These are phyloP conservation scores for Champsocephalus esox DNA, from an alignment of 2,797 vertebrate species.

Conservation along the genomic window DNA sequence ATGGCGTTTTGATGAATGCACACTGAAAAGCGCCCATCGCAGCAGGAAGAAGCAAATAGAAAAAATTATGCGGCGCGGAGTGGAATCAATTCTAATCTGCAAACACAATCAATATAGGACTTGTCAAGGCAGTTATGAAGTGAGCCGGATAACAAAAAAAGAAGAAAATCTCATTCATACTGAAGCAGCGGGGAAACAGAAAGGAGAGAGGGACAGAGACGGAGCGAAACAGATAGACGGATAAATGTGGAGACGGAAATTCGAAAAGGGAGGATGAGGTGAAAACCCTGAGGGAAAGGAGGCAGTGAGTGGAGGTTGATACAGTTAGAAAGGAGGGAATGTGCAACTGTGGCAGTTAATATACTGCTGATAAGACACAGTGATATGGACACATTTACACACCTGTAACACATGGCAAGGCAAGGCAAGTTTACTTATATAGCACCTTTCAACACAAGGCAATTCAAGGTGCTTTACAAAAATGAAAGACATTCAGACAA, in stretches of 20 bases:
- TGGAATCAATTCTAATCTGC: conserved; percentile 80
- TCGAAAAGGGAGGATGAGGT: neutral
- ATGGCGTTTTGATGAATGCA: conserved; percentile 62
- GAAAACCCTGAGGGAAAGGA: conserved; percentile 30
- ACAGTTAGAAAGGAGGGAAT: neutral
- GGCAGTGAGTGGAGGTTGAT: neutral
- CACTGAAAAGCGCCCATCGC: conserved; percentile 60
- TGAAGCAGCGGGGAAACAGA: conserved; percentile 4
- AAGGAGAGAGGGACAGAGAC: conserved; percentile 10
- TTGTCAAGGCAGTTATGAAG: conserved; percentile 77
- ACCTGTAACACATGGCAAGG: no score
- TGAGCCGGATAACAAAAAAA: conserved; percentile 52
- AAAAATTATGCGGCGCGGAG: conserved; percentile 62
- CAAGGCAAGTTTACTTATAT: no score
- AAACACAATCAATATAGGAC: conserved; percentile 70
- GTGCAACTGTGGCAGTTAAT: neutral
- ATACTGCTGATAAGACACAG: neutral
- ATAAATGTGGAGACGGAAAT: conserved; percentile 25
- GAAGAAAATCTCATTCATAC: conserved; percentile 41
- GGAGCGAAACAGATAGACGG: conserved; percentile 13
- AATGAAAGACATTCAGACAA: no score
- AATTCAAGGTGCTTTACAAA: no score
- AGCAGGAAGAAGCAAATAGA: conserved; percentile 49
- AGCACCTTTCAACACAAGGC: no score
- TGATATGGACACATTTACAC: neutral